Percentiles rank a stretch among this genome's conserved stretches.
phyloP scores from a whole-genome alignment of 2,113 vertebrate species.

The Dasyornis broadbenti region DNA sequence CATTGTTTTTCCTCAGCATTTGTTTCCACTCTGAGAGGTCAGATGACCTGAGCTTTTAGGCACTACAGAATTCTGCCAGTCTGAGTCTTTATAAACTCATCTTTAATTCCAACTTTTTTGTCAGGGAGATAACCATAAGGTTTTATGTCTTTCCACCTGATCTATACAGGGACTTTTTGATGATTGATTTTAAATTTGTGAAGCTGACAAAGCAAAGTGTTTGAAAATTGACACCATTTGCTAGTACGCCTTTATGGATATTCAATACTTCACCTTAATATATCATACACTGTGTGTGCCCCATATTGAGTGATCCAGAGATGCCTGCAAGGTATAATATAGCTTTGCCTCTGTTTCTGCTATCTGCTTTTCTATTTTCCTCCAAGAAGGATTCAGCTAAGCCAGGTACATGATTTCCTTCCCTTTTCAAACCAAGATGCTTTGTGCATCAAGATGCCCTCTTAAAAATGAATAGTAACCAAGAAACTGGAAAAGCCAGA shows the following conservation, averaged over 20 bases:
- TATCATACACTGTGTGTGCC: background rate
- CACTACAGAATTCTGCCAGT: background rate
- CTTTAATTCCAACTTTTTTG: conserved; percentile 25
- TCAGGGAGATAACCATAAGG: background rate
- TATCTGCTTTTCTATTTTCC: background rate
- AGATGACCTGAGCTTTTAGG: background rate
- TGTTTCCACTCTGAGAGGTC: background rate
- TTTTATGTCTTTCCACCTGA: conserved; percentile 35
- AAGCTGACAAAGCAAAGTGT: conserved; percentile 60
- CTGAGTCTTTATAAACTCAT: background rate
- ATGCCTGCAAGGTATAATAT: background rate
- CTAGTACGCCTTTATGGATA: conserved; percentile 53
- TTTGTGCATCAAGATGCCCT: background rate
- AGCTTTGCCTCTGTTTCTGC: background rate
- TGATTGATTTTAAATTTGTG: conserved; percentile 67
- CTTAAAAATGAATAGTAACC: background rate
- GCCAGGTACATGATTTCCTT: background rate
- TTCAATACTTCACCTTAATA: conserved; percentile 57
- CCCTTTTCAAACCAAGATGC: background rate
- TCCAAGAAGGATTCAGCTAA: background rate
- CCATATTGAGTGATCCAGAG: conserved; percentile 5
- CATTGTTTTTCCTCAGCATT: background rate
- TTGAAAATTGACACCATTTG: conserved; percentile 61
- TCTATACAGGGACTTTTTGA: conserved; percentile 44
- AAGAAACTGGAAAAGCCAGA: background rate